Evolutionary conservation across 2,888 invertebrate genomes (phyloP), one percentile per base, ranked within the genome.

Genomic region (Chloroclystis v-ata): DNA sequence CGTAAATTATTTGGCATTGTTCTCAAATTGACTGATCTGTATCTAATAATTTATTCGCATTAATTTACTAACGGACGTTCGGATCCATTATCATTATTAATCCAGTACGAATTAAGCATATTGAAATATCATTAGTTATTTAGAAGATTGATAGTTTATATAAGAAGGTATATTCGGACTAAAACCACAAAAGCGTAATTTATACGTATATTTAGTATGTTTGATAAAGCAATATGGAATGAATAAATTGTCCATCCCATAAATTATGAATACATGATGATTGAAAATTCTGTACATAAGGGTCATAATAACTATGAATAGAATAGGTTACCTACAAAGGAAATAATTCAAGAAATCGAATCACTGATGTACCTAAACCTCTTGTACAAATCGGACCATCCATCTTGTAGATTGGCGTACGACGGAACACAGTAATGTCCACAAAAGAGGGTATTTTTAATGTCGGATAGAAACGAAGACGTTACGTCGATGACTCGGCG

Each of bases 311-410:
- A n/a, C n/a, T n/a, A n/a, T n/a, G n/a, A n/a, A n/a, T n/a, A n/a
- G n/a, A n/a, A n/a, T n/a, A n/a, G n/a, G n/a, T n/a, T n/a, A n/a
- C n/a, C n/a, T n/a, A n/a, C n/a, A n/a, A n/a, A n/a, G n/a, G n/a
- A n/a, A 4, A 20, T 20, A 20, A 4, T 20, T 20, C 20, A 20
- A 20, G 5, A 2, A 20, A 20, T 20, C 20, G 20, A 20, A 2
- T 20, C 5, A 5, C 20, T 2, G 3, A 20, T 2, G 5, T 20
- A 4, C 20, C 5, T 5, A 32, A 44, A 30, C 30, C 38, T 38
- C 44, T 32, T 38, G 28, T 44, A 44, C 28, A 44, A 44, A 44
- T 38, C 16, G 37, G 35, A 24, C 20, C 35, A 35, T 35, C 10
- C 10, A 35, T 35, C 35, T 35, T 35, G 35, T 33, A 33, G 33